A percentile compares a stretch with the other conserved stretches of the same genome.
Conservation (phyloP, 2,888 invertebrate genomes). For the Corbicula japonica region DNA sequence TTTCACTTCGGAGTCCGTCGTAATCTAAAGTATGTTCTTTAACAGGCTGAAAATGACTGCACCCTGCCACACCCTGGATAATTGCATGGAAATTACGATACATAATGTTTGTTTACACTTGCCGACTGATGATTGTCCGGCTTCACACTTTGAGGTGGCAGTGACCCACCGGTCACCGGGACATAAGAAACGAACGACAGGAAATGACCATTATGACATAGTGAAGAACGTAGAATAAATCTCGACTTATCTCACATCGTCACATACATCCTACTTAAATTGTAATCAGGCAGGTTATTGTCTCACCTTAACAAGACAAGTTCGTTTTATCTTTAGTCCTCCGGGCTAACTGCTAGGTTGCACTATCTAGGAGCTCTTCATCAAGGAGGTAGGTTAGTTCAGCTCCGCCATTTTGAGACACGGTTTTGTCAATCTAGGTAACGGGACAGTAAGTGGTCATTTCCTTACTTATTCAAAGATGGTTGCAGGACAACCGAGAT, state of each 20-base stretch:
- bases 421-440: constrained; percentile 24
- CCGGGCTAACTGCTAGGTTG: neutral
- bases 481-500: neutral
- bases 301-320: constrained; percentile 18
- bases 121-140: constrained; percentile 21
- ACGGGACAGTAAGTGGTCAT: constrained; percentile 38
- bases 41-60: no score
- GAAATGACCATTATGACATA: constrained; percentile 39
- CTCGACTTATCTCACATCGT: constrained; percentile 31
- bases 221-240: constrained; percentile 19
- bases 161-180: constrained; percentile 30
- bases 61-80: no score
- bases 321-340: constrained; percentile 20
- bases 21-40: no score
- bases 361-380: constrained; percentile 15
- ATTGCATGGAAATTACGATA: no score
- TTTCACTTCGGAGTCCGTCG: no score
- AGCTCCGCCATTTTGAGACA: neutral
- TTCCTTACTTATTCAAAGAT: constrained; percentile 14
- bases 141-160: constrained; percentile 31
- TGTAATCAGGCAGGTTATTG: constrained; percentile 19
- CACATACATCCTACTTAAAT: constrained; percentile 47
- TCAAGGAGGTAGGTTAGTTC: constrained; percentile 12
- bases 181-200: constrained; percentile 15
- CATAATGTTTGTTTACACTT: no score